These are phyloP conservation scores for Nasonovia ribisnigri DNA, from an alignment of 2,888 invertebrate genomes.

Conservation along the genomic window DNA sequence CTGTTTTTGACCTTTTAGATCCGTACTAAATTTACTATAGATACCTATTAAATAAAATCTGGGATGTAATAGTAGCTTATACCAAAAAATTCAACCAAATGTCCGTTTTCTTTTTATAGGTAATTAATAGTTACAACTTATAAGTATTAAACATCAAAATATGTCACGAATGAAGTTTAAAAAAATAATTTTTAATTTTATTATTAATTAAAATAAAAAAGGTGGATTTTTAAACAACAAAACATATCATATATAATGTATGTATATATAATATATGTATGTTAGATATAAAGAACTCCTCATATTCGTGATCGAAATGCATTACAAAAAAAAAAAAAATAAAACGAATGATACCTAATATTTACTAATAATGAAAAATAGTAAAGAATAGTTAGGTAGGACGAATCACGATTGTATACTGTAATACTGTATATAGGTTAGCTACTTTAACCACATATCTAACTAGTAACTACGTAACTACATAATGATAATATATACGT, in stretches of 20 bases:
- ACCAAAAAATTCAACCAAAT: neutral
- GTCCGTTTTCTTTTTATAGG: neutral
- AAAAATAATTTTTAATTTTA: neutral
- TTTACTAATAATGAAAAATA: neutral
- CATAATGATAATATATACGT: neutral
- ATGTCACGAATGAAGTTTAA: neutral
- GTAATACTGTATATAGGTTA: neutral
- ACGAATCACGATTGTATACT: neutral
- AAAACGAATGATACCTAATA: neutral
- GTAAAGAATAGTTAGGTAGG: neutral
- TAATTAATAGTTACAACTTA: neutral
- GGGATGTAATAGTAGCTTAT: neutral
- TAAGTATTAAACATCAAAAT: neutral
- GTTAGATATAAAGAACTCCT: neutral
- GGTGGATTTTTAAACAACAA: too few species aligned
- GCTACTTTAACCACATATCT: constrained; percentile 3
- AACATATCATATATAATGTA: too few species aligned
- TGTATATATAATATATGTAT: too few species aligned
- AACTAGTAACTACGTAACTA: neutral
- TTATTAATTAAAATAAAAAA: neutral
- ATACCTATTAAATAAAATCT: neutral
- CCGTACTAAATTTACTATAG: neutral
- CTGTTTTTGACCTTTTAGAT: neutral
- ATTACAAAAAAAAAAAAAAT: neutral
- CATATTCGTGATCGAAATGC: neutral